Evolutionary conservation across 2,113 vertebrate genomes (phyloP).

Genomic region (Colius striatus): DNA sequence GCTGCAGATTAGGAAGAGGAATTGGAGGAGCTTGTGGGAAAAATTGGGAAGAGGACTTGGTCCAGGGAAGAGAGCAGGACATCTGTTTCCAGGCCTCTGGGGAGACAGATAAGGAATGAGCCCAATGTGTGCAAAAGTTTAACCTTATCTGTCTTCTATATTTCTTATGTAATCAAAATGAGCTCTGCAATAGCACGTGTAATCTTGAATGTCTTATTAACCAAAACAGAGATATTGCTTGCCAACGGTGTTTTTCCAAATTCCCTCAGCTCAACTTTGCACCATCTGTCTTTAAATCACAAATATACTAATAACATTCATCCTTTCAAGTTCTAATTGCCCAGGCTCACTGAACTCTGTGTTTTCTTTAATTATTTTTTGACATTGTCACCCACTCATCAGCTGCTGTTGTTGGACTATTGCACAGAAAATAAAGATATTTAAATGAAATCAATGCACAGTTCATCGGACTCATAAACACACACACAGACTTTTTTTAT

Average conservation of each 20-base stretch:
- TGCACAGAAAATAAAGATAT: not conserved
- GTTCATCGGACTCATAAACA: not conserved
- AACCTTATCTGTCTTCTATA: not conserved
- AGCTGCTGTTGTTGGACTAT: not conserved
- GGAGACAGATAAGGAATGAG: not conserved
- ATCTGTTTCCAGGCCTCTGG: not conserved
- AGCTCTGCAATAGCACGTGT: not conserved
- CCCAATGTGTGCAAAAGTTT: not conserved
- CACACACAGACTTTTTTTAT: not conserved
- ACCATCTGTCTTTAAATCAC: conserved; percentile 32
- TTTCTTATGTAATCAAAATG: not conserved
- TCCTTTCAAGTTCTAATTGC: not conserved
- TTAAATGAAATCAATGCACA: not conserved
- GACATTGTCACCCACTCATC: not conserved
- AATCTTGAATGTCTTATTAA: not conserved
- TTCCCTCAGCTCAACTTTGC: not conserved
- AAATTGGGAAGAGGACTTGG: not conserved
- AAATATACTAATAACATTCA: conserved; percentile 14
- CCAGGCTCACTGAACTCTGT: not conserved
- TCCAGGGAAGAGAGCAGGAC: not conserved
- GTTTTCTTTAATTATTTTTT: not conserved
- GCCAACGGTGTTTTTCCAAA: not conserved
- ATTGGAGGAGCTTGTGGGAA: accelerated
- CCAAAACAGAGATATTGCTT: not conserved
- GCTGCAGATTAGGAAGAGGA: not conserved